Base-by-base conservation (phyloP, 2,797 vertebrate genomes). In the Myotis daubentonii region DNA sequence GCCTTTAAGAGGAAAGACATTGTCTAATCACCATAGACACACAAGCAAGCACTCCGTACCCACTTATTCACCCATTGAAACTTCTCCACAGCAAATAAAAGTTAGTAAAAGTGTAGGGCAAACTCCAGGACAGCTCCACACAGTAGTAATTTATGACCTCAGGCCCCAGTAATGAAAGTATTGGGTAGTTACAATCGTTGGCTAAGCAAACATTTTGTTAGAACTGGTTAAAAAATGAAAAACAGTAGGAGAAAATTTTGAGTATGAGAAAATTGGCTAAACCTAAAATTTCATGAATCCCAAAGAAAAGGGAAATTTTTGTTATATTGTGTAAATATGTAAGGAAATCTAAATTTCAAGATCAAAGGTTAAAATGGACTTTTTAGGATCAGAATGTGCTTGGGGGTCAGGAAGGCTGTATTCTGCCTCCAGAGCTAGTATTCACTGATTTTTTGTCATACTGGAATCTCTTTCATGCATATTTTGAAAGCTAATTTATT, bases 401-500 rank as follows among this genome's bases (percentile, higher is more conserved):
- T 71, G 15, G 72, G 12, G 33, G 65, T 33, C 3, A 10, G 6
- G 47, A 23, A 23, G 44, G 4, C 9, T 55, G 13, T 53, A 49
- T 81, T 89, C 33, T 71, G 2, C 47, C 47, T 33, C 30, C 16
- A 74, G n/a, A 78, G 38, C 33, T 12, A 87, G 11, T 60, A 81
- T 62, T 82, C 19, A 75, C 11, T 89, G 53, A 62, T 89, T 89
- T 84, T 81, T 81, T 75, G 30, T 75, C 38, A 44, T 53, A 79
- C 9, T 93, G 30, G 13, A 65, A 23, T 89, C 22, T 55, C 17
- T 47, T 89, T 92, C 20, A 36, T 79, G 33, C 75, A 51, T 55
- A 65, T 68, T 94, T 93, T 81, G 28, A 89, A 79, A 72, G 55
- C 0, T 28, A 60, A 51, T 62, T 93, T 92, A 1, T 95, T 87